Base-by-base conservation (phyloP, 2,797 vertebrate species). In the Arrhamphus sclerolepis region DNA sequence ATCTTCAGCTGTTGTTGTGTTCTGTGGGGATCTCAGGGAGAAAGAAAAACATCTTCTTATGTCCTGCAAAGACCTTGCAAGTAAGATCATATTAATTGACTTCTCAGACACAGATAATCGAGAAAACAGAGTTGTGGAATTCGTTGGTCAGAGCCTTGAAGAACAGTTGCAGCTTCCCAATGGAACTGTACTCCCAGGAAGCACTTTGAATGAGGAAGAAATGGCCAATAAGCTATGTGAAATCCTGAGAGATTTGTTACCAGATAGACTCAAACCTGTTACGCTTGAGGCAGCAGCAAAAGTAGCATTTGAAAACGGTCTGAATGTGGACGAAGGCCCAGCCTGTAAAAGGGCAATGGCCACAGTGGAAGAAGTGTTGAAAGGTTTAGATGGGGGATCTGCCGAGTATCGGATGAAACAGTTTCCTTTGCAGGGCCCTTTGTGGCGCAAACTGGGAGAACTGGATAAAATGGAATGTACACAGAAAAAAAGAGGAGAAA, bases 1-100 rank as follows among this genome's bases (percentile, higher is more conserved):
- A 2, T 94, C 93, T 4, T 93, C 94, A 0, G 91, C 84, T 2
- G 71, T 95, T 6, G 80, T 96, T 41, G 86, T 95, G 54, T 83
- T 95, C 84, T 93, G 91, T 18, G 92, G 92, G 43, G 85, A 88
- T 50, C 89, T 94, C 28, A 83, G 73, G 3, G 86, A 89, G 46
- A 84, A 80, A 57, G 91, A 95, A 1, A 83, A 64, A 69, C 26
- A 81, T 49, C 54, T 89, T 63, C 38, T 93, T 41, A 13, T 64
- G n/a, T 86, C 71, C 3, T 90, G 78, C 70, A 88, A 87, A 56
- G 17, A 72, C 17, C 75, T 63, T 28, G 59, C 84, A 55, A 77
- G 57, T 20, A 85, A 85, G 26, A 46, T 92, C 20, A 82, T 93
- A 38, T 5, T 93, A 43, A 76, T 92, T 52, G 81, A 92, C n/a